A percentile compares a stretch with the other conserved stretches of the same genome.
Evolutionary conservation across 2,888 invertebrate genomes (phyloP).

Genomic region (Watsonalla cultraria): DNA sequence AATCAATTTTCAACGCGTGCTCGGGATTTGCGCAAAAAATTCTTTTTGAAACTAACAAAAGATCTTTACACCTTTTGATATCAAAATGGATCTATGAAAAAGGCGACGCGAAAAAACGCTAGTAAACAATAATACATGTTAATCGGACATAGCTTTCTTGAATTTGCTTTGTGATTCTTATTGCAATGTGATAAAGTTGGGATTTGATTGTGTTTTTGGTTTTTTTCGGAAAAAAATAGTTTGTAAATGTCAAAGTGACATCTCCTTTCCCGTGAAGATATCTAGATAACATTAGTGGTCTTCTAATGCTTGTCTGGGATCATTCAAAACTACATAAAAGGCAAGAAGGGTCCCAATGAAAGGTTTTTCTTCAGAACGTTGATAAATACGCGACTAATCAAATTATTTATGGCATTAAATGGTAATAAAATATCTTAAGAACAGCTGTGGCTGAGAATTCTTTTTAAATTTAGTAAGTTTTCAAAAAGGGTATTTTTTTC

Average conservation of each 20-base stretch:
- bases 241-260: slow-evolving; percentile 43
- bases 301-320: slow-evolving; percentile 64
- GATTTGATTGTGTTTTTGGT: slow-evolving; percentile 6
- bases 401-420: slow-evolving; percentile 77
- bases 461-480: not conserved
- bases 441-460: slow-evolving; percentile 55
- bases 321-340: slow-evolving; percentile 45
- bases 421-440: slow-evolving; percentile 54
- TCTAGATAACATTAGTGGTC: slow-evolving; percentile 77
- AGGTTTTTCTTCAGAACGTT: slow-evolving; percentile 73
- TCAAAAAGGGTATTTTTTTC: too few species aligned
- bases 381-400: slow-evolving; percentile 78
- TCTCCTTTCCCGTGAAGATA: slow-evolving; percentile 58
- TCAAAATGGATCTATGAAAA: slow-evolving; percentile 33
- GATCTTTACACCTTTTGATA: slow-evolving; percentile 57
- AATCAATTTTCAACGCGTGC: slow-evolving; percentile 65
- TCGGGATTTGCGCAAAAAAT: slow-evolving; percentile 50
- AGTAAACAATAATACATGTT: slow-evolving; percentile 52
- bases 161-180: not conserved
- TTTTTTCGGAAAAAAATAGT: slow-evolving; percentile 13
- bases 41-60: slow-evolving; percentile 34
- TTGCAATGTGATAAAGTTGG: slow-evolving; percentile 5
- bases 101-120: slow-evolving; percentile 43
- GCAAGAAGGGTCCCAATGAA: slow-evolving; percentile 46
- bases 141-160: not conserved